Percentiles rank a stretch among this genome's conserved stretches.
Evolutionary conservation across 2,797 vertebrate genomes (phyloP).

Genomic region (Caiman crocodilus): DNA sequence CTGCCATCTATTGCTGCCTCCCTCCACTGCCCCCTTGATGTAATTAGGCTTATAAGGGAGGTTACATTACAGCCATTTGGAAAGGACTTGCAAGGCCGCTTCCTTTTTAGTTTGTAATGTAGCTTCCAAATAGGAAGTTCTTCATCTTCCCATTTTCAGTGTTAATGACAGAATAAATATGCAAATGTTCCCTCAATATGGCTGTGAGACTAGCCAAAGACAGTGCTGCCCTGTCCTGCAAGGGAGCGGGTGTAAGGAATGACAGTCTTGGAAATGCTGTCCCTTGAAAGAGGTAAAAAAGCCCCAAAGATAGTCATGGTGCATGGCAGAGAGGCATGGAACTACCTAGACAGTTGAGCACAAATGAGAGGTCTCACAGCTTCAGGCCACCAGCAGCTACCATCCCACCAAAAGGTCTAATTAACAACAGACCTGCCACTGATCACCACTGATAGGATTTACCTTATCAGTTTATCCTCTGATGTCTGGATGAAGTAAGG

Average conservation of each 20-base stretch:
- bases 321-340: neutral
- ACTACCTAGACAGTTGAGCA: neutral
- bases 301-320: neutral
- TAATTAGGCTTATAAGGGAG: neutral
- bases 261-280: neutral
- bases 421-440: neutral
- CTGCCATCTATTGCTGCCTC: neutral
- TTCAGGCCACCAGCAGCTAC: neutral
- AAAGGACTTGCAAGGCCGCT: neutral
- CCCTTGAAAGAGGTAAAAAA: neutral
- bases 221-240: neutral
- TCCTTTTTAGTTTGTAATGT: neutral
- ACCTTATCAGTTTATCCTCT: slow-evolving; percentile 96
- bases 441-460: neutral
- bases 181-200: neutral
- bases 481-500: slow-evolving; percentile 89
- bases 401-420: neutral
- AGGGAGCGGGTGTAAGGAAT: neutral
- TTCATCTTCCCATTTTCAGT: neutral
- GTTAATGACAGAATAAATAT: neutral
- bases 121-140: neutral
- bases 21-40: neutral
- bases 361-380: neutral
- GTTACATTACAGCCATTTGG: neutral
- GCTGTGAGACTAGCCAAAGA: neutral